Base-by-base conservation (phyloP, 2,797 vertebrate genomes). In the Catamblyrhynchus diadema region DNA sequence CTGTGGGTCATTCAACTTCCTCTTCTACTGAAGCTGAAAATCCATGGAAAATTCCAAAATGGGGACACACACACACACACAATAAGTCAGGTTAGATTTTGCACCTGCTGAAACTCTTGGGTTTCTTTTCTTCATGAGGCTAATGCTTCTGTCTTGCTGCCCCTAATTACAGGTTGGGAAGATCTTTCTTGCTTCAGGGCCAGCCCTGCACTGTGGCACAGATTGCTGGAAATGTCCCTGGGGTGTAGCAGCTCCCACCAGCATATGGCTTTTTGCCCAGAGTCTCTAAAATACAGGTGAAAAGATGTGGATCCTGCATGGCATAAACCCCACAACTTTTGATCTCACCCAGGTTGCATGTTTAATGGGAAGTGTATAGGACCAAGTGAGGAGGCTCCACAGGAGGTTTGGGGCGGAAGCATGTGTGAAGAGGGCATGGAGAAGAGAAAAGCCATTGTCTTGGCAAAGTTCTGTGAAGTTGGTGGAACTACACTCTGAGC, bases 341-440 rank as follows among this genome's bases (percentile, higher is more conserved):
- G 28, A 32, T 25, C 54, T 80, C 15, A 35, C 6, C 8, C 9
- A n/a, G 22, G 8, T 10, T 65, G 23, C 16, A 7, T 51, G 2
- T 66, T 78, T 84, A 42, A 14, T 18, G 33, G 44, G 23, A 81
- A 74, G 12, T 6, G 12, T 62, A 25, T 30, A 41, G 51, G 59
- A 56, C 6, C 28, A 57, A 56, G 27, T 21, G 15, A 70, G 28
- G n/a, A 47, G 32, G 18, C 25, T 90, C 16, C 32, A 27, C 27
- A 11, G 41, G 16, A 86, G 22, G 13, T 18, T 44, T 8, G 5
- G 27, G 39, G 27, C 27, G 64, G 44, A 82, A n/a, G 17, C 3
- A 4, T 1, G 1, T 2, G 3, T 30, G 42, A 74, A 71, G 71
- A 60, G 9, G 12, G 30, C 13, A 32, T 8, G 20, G 35, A 2